Evolutionary conservation across 2,797 vertebrate genomes (phyloP).

Genomic region (Bryconaethiops microstoma): DNA sequence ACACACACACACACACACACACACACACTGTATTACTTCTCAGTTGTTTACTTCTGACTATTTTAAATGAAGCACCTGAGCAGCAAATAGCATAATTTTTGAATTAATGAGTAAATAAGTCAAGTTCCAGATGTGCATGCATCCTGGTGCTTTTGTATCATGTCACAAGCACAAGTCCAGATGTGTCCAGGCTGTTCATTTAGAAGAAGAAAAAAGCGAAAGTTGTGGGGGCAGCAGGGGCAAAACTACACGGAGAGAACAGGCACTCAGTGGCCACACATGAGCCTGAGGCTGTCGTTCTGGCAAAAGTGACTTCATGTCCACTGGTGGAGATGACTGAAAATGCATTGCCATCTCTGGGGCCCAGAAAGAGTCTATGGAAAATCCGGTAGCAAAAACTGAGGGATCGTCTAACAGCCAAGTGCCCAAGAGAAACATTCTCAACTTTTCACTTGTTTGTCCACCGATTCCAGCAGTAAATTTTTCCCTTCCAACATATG

Average conservation of each 20-base stretch:
- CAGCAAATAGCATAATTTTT: conserved; percentile 47
- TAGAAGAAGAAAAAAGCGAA: conserved; percentile 19
- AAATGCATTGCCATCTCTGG: conserved; percentile 1
- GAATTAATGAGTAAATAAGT: conserved; percentile 67
- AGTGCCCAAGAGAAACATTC: conserved; percentile 59
- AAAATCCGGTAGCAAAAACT: conserved; percentile 58
- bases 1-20: conserved; percentile 8
- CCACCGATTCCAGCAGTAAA: conserved; percentile 47
- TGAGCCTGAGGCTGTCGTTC: conserved; percentile 49
- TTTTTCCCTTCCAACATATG: conserved; percentile 57
- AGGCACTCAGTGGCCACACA: conserved; percentile 32
- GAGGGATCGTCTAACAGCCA: conserved; percentile 55
- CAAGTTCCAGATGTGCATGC: conserved; percentile 70
- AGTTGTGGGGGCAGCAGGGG: not conserved
- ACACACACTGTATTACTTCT: conserved; percentile 25
- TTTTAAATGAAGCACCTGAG: conserved; percentile 50
- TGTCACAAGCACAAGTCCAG: conserved; percentile 64
- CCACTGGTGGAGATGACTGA: conserved; percentile 42
- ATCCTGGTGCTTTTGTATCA: conserved; percentile 60
- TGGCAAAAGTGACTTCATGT: conserved; percentile 58
- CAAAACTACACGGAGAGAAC: conserved; percentile 26
- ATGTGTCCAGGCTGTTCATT: conserved; percentile 59
- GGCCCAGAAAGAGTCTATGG: conserved; percentile 43
- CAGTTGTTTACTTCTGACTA: conserved; percentile 12
- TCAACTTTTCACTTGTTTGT: conserved; percentile 57